Percentiles rank a stretch among this genome's conserved stretches.
phyloP scores from a whole-genome alignment of 2,888 invertebrate genomes.

The Drosophila trichaetosa region DNA sequence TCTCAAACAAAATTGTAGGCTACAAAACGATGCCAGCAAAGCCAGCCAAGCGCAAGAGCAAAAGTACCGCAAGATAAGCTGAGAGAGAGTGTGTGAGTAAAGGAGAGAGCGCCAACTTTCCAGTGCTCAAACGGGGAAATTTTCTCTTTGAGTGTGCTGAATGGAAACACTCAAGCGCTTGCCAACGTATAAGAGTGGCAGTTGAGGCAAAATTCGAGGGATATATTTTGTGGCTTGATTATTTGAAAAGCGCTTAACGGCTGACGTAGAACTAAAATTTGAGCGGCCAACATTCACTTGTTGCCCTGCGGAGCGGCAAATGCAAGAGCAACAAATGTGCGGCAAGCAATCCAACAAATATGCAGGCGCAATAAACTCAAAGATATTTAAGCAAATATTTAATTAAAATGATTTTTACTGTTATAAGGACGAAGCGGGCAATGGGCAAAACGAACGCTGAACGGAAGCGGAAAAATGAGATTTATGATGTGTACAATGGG shows the following conservation, averaged over 20 bases:
- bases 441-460: conserved; percentile 53
- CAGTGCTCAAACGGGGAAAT: conserved; percentile 51
- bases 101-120: conserved; percentile 35
- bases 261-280: conserved; percentile 17
- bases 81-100: too few species aligned
- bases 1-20: conserved; percentile 61
- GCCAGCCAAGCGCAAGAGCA: conserved; percentile 46
- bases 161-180: conserved; percentile 47
- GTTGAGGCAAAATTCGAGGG: conserved; percentile 21
- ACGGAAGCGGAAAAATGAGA: conserved; percentile 81
- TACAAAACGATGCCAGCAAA: conserved; percentile 50
- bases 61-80: conserved; percentile 37
- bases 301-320: conserved; percentile 41
- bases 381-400: conserved; percentile 52
- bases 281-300: conserved; percentile 54
- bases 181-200: conserved; percentile 59
- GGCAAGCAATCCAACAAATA: conserved; percentile 4
- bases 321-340: not conserved
- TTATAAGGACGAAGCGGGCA: conserved; percentile 1
- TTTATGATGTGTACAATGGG: conserved; percentile 74
- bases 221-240: conserved; percentile 18
- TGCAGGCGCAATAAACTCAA: conserved; percentile 4
- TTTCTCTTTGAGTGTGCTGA: conserved; percentile 64
- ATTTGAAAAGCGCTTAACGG: conserved; percentile 56
- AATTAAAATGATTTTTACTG: conserved; percentile 52